These are phyloP conservation scores for Nemurella pictetii DNA, from an alignment of 2,888 invertebrate genomes.

Conservation along the genomic window DNA sequence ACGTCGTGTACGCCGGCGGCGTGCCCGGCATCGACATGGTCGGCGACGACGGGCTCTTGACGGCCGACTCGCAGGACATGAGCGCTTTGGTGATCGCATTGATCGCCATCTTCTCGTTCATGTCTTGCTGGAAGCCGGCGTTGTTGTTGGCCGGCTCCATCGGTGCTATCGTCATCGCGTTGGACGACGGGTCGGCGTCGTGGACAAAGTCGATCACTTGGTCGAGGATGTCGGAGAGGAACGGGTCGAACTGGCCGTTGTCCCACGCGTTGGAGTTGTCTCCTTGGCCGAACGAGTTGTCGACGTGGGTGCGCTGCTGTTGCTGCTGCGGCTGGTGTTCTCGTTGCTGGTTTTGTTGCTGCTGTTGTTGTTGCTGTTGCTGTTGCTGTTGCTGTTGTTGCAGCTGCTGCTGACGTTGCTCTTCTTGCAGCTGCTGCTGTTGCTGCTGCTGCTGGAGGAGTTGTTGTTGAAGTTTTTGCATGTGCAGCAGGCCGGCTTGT, in stretches of 20 bases:
- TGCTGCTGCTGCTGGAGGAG: slow-evolving; percentile 40
- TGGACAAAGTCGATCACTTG: slow-evolving; percentile 81
- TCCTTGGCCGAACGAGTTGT: slow-evolving; percentile 44
- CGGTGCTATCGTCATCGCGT: background rate
- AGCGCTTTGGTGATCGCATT: slow-evolving; percentile 87
- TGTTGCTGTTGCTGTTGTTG: slow-evolving; percentile 43
- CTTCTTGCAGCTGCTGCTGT: slow-evolving; percentile 43
- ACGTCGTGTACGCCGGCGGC: slow-evolving; percentile 62
- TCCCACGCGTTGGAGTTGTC: slow-evolving; percentile 51
- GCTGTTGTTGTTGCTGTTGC: slow-evolving; percentile 40
- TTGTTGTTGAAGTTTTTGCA: slow-evolving; percentile 38
- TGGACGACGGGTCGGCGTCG: slow-evolving; percentile 56
- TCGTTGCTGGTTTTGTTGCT: background rate
- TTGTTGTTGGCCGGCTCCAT: background rate
- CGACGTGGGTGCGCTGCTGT: slow-evolving; percentile 38
- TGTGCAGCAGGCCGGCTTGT: slow-evolving; percentile 35
- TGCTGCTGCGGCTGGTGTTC: slow-evolving; percentile 42
- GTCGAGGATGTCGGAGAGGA: slow-evolving; percentile 82
- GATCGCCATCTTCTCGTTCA: slow-evolving; percentile 79
- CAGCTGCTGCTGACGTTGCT: slow-evolving; percentile 42
- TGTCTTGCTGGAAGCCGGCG: slow-evolving; percentile 47
- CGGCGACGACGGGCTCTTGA: slow-evolving; percentile 65
- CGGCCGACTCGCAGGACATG: slow-evolving; percentile 74
- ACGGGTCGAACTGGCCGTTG: slow-evolving; percentile 63
- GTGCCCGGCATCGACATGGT: slow-evolving; percentile 57